phyloP scores from a whole-genome alignment of 2,797 vertebrate genomes.

The Coendou prehensilis region DNA sequence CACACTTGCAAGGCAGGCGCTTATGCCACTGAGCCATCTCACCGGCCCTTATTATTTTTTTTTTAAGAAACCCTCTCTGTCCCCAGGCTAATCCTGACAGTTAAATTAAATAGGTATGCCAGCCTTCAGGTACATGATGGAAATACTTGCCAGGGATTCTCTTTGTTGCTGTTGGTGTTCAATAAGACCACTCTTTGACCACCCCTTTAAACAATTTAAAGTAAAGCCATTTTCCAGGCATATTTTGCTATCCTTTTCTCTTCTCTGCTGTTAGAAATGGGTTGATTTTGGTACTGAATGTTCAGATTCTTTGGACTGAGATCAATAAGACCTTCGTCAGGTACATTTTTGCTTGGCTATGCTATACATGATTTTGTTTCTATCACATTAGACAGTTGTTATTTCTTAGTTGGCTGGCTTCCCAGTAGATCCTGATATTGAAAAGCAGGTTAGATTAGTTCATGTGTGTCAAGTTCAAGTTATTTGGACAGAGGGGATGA shows the following conservation, averaged over 20 bases:
- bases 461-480: conserved; percentile 51
- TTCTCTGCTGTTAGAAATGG: neutral
- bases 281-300: neutral
- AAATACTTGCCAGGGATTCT: conserved; percentile 57
- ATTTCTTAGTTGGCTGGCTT: conserved; percentile 72
- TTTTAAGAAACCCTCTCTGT: neutral
- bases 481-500: conserved; percentile 75
- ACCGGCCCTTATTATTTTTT: too few species aligned
- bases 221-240: neutral
- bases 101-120: neutral
- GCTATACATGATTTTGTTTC: conserved; percentile 50
- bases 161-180: conserved; percentile 59
- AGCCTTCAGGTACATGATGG: conserved; percentile 15
- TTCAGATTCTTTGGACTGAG: neutral
- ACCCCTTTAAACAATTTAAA: conserved; percentile 12
- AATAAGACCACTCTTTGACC: neutral
- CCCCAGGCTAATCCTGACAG: neutral
- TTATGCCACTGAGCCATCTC: too few species aligned
- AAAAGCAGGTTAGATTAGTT: conserved; percentile 75
- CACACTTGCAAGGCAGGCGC: too few species aligned
- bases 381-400: conserved; percentile 45
- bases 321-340: conserved; percentile 43
- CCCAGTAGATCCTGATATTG: conserved; percentile 53
- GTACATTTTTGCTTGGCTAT: conserved; percentile 46
- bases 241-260: neutral